Evolutionary conservation across 1,140 invertebrate genomes (phyloP).

Genomic region (Galendromus occidentalis): DNA sequence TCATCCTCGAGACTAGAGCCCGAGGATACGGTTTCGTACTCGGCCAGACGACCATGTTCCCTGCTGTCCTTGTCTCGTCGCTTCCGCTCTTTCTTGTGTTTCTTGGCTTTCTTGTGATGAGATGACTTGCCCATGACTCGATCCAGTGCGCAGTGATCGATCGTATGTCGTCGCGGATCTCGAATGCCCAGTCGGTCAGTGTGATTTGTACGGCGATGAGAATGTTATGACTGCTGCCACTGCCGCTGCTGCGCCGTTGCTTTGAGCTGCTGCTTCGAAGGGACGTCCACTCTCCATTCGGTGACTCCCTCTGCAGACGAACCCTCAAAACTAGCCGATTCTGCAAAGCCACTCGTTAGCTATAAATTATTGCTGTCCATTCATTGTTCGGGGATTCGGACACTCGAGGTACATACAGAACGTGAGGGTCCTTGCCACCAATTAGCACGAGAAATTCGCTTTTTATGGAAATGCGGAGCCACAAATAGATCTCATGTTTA

Average conservation of each 20-base stretch:
- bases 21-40: slow-evolving; percentile 1
- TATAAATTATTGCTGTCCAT: background rate
- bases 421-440: too few species aligned
- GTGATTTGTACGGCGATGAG: too few species aligned
- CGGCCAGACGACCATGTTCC: background rate
- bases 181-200: too few species aligned
- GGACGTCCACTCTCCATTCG: slow-evolving; percentile 4
- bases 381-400: too few species aligned
- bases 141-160: too few species aligned
- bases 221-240: too few species aligned
- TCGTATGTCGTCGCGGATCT: too few species aligned
- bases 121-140: slow-evolving; percentile 3
- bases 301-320: background rate
- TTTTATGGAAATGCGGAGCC: too few species aligned
- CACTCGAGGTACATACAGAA: too few species aligned
- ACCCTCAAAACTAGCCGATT: background rate
- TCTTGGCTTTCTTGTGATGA: slow-evolving; percentile 10
- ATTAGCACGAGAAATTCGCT: too few species aligned
- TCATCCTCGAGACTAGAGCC: slow-evolving; percentile 2
- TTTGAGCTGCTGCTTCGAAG: background rate
- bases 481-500: too few species aligned
- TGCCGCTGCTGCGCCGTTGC: too few species aligned
- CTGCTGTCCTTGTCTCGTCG: background rate
- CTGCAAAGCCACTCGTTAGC: slow-evolving; percentile 11
- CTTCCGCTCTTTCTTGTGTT: background rate